A percentile compares a stretch with the other conserved stretches of the same genome.
These are phyloP conservation scores for Phrynocephalus guinanensis DNA, from an alignment of 2,797 vertebrate genomes.

Conservation along the genomic window DNA sequence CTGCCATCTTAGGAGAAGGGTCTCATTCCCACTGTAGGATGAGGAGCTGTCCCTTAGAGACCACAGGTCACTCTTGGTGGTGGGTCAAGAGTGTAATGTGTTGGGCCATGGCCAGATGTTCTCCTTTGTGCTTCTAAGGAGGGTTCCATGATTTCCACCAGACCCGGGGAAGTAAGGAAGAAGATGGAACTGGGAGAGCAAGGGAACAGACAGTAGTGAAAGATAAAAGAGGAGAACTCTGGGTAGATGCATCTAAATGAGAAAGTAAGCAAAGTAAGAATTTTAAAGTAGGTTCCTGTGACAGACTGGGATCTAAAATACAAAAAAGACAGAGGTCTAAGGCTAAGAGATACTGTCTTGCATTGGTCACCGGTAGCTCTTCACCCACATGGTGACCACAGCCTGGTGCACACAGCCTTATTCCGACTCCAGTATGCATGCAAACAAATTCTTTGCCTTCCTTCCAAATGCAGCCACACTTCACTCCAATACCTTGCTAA, in stretches of 20 bases:
- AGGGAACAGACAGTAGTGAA: not conserved
- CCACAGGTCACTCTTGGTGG: no score
- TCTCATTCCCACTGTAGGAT: no score
- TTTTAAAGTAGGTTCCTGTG: not conserved
- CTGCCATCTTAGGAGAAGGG: no score
- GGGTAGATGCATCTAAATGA: not conserved
- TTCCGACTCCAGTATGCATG: conserved; percentile 15
- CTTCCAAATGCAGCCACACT: conserved; percentile 31
- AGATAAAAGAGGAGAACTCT: not conserved
- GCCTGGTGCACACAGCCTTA: conserved; percentile 31
- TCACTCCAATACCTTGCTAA: conserved; percentile 50
- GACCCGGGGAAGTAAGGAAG: not conserved
- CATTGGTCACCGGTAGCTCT: not conserved
- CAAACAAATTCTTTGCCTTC: conserved; percentile 44
- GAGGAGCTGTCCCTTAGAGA: no score
- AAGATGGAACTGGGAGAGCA: not conserved
- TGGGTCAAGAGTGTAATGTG: not conserved
- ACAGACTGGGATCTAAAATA: not conserved
- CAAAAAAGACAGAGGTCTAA: not conserved
- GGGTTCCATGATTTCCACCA: not conserved
- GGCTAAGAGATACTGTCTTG: not conserved
- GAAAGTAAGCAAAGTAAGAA: not conserved
- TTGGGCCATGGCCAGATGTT: not conserved
- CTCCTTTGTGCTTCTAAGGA: not conserved
- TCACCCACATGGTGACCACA: conserved; percentile 16